phyloP scores from a whole-genome alignment of 1,140 invertebrate species.

The Zaprionus nigranus region DNA sequence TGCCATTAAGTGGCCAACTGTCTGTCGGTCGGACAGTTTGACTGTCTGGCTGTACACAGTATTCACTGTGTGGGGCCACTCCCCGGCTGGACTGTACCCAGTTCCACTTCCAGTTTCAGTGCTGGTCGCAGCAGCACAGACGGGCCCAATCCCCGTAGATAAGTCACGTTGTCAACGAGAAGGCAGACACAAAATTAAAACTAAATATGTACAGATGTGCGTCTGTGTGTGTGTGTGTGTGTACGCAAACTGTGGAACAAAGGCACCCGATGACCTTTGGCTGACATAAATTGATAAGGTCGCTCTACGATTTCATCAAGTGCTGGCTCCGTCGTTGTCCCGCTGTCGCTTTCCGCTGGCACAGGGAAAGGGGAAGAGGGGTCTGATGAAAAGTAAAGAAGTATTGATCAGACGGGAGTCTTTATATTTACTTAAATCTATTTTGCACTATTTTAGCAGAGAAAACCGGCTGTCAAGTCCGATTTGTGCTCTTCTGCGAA shows the following conservation, averaged over 20 bases:
- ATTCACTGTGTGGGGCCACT: neutral
- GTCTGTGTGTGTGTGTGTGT: slow-evolving; percentile 25
- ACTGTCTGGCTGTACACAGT: neutral
- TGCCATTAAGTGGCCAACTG: slow-evolving; percentile 15
- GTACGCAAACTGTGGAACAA: slow-evolving; percentile 30
- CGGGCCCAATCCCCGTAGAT: slow-evolving; percentile 26
- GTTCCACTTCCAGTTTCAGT: neutral
- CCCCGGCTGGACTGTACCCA: slow-evolving; percentile 1
- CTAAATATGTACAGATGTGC: slow-evolving; percentile 50
- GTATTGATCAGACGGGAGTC: neutral
- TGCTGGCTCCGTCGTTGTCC: neutral
- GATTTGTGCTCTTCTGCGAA: slow-evolving; percentile 21
- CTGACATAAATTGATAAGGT: slow-evolving; percentile 78
- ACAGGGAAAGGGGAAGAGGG: neutral
- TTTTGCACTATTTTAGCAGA: slow-evolving; percentile 57
- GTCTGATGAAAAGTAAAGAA: neutral
- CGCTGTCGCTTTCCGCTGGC: neutral
- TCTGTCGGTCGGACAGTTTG: too few species aligned
- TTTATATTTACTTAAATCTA: slow-evolving; percentile 64
- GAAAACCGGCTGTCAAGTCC: slow-evolving; percentile 22
- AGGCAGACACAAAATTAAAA: slow-evolving; percentile 51
- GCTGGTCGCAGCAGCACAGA: slow-evolving; percentile 12
- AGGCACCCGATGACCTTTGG: slow-evolving; percentile 38
- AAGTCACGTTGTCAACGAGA: slow-evolving; percentile 43
- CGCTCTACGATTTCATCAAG: slow-evolving; percentile 45